Evolutionary conservation across 2,797 vertebrate genomes (phyloP).

Genomic region (Poeciliopsis presidionis): DNA sequence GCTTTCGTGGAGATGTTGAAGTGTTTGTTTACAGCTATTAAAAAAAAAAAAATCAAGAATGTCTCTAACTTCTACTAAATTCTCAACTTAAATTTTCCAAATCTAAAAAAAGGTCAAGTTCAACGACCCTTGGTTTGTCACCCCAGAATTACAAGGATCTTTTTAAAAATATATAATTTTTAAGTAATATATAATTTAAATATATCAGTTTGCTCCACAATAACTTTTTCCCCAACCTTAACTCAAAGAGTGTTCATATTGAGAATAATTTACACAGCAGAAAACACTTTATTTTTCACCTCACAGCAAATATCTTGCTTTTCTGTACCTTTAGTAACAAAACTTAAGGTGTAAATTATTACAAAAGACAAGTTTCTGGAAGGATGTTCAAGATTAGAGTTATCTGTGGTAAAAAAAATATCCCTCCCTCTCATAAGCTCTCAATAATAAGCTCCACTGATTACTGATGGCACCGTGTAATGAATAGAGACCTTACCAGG

Average conservation of each 20-base stretch:
- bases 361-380: conserved; percentile 14
- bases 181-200: too few species aligned
- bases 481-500: conserved; percentile 71
- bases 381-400: background rate
- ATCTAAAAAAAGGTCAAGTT: background rate
- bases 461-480: conserved; percentile 68
- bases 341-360: background rate
- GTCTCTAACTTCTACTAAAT: background rate
- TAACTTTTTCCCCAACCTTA: background rate
- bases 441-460: conserved; percentile 66
- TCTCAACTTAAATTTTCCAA: background rate
- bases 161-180: too few species aligned
- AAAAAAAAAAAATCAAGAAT: background rate
- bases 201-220: background rate
- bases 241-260: background rate
- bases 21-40: background rate
- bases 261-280: background rate
- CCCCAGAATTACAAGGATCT: too few species aligned
- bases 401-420: conserved; percentile 55
- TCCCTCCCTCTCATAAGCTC: conserved; percentile 46
- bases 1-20: background rate
- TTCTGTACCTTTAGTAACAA: background rate
- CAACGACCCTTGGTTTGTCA: background rate
- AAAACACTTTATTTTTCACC: background rate
- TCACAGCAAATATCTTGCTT: background rate